phyloP scores from a whole-genome alignment of 2,113 vertebrate species.

The Odontophorus gujanensis region DNA sequence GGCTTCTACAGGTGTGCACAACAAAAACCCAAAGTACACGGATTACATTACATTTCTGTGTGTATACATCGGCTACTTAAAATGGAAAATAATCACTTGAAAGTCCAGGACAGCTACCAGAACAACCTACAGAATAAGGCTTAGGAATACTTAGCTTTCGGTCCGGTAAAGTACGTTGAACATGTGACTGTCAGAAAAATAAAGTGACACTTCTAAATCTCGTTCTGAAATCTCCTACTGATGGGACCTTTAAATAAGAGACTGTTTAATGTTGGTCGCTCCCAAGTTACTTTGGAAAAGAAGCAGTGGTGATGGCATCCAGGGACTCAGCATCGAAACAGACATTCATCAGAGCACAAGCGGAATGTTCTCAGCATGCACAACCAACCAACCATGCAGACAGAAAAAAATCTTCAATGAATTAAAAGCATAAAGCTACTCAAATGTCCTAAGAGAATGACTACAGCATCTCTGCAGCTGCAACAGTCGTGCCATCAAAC shows the following conservation, averaged over 20 bases:
- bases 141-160: constrained; percentile 33
- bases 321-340: background rate
- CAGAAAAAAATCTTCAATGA: constrained; percentile 8
- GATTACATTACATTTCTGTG: constrained; percentile 55
- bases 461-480: background rate
- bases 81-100: constrained; percentile 34
- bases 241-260: constrained; percentile 9
- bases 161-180: constrained; percentile 10
- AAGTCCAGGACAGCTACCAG: constrained; percentile 34
- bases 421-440: constrained; percentile 19
- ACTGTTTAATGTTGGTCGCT: background rate
- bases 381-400: constrained; percentile 42
- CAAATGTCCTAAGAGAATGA: background rate
- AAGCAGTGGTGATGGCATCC: background rate
- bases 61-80: constrained; percentile 46
- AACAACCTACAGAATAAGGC: constrained; percentile 59
- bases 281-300: background rate
- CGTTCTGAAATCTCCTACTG: background rate
- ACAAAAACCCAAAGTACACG: constrained; percentile 27
- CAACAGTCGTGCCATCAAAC: background rate
- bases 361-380: constrained; percentile 23
- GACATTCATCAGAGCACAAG: background rate
- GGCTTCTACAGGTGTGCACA: constrained; percentile 62
- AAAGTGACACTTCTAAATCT: background rate
- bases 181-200: background rate